Percentiles rank a stretch among this genome's conserved stretches.
These are phyloP conservation scores for Papilio polytes DNA, from an alignment of 1,140 invertebrate genomes.

Conservation along the genomic window DNA sequence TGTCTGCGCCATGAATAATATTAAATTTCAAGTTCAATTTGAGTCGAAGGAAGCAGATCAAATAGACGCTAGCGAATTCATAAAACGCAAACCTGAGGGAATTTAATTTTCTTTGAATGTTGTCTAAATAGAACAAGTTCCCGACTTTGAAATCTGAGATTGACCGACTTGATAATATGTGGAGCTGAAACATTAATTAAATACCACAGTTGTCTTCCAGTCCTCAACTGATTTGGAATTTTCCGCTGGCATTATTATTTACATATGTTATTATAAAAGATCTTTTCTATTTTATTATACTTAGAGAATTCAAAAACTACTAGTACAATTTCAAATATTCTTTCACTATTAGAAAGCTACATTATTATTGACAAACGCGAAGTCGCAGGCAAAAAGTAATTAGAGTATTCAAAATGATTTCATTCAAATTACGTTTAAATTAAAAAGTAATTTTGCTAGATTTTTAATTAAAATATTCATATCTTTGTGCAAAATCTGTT, in stretches of 20 bases:
- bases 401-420: too few species aligned
- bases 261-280: too few species aligned
- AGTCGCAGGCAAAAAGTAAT: not conserved
- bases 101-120: not conserved
- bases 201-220: not conserved
- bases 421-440: not conserved
- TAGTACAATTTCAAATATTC: too few species aligned
- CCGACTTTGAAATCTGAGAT: not conserved
- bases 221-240: too few species aligned
- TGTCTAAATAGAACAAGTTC: not conserved
- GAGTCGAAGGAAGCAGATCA: slow-evolving; percentile 9
- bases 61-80: slow-evolving; percentile 12
- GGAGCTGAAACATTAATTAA: not conserved
- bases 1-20: slow-evolving; percentile 3
- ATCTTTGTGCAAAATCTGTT: not conserved
- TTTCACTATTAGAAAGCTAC: too few species aligned
- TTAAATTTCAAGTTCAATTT: slow-evolving; percentile 24
- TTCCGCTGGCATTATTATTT: too few species aligned
- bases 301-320: too few species aligned
- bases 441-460: not conserved
- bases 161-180: not conserved
- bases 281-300: too few species aligned
- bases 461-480: not conserved
- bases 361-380: too few species aligned
- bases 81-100: slow-evolving; percentile 4